Percentiles rank a stretch among this genome's conserved stretches.
Conservation (phyloP, 2,888 invertebrate species). For the Abrostola triplasia region DNA sequence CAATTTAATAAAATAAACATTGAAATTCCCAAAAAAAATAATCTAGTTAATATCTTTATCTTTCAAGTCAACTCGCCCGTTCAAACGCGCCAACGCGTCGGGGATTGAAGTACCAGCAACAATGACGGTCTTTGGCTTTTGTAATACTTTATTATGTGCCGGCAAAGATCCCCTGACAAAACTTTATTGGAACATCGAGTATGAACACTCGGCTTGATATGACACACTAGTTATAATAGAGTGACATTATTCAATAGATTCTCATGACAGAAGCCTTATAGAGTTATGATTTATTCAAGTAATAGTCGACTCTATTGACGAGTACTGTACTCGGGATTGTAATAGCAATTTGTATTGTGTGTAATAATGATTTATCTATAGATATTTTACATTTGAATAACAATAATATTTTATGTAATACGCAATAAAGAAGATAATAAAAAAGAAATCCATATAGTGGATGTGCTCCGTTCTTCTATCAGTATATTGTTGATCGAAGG, state of each 20-base stretch:
- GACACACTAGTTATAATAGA: conserved; percentile 80
- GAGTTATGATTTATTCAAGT: conserved; percentile 51
- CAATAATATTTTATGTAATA: no score
- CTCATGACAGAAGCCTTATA: conserved; percentile 59
- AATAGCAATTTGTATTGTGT: background rate
- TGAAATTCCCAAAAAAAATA: background rate
- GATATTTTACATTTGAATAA: background rate
- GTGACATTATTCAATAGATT: conserved; percentile 72
- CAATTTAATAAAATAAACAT: no score
- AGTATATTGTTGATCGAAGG: no score
- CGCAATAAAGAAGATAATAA: no score
- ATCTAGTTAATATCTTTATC: background rate
- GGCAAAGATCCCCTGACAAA: conserved; percentile 87
- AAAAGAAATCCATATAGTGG: no score
- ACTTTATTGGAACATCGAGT: conserved; percentile 87
- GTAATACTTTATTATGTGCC: conserved; percentile 88
- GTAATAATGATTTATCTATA: background rate
- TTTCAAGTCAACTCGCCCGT: conserved; percentile 64
- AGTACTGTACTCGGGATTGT: conserved; percentile 1
- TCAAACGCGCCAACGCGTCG: conserved; percentile 71
- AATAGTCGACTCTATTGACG: conserved; percentile 40
- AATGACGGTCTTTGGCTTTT: conserved; percentile 88
- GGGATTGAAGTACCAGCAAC: conserved; percentile 87
- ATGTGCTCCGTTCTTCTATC: no score
- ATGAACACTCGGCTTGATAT: conserved; percentile 82